phyloP scores from a whole-genome alignment of 1,140 invertebrate species.

The Bicyclus anynana region DNA sequence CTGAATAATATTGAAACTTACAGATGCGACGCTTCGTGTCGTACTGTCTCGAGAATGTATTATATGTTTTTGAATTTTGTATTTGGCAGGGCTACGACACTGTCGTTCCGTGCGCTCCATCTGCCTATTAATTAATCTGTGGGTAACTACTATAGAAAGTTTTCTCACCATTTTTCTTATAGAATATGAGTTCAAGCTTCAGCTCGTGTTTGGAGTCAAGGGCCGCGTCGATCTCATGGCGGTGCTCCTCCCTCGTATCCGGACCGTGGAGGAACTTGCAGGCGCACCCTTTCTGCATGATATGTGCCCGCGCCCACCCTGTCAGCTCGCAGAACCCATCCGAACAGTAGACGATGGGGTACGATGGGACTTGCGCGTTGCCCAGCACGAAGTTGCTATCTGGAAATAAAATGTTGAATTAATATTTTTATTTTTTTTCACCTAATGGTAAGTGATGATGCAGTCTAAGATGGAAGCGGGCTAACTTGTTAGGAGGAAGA shows the following conservation, averaged over 20 bases:
- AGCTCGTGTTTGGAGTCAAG: conserved; percentile 93
- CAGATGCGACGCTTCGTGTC: no score
- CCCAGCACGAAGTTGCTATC: conserved; percentile 99
- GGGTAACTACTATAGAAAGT: no score
- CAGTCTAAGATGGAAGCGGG: no score
- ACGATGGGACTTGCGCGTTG: conserved; percentile 94
- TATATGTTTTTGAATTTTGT: no score
- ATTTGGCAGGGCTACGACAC: no score
- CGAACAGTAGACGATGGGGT: conserved; percentile 98
- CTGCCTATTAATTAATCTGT: no score
- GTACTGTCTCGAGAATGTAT: no score
- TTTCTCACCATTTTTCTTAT: conserved; percentile 96
- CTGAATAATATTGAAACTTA: no score
- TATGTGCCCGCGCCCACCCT: conserved; percentile 94
- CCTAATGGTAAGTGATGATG: no score
- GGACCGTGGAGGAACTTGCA: conserved; percentile 97
- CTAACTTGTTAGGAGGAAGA: no score
- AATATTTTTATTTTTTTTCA: no score
- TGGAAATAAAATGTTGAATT: conserved; percentile 67
- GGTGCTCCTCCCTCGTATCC: conserved; percentile 93
- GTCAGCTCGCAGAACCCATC: conserved; percentile 99
- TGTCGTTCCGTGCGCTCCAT: no score
- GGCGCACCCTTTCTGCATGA: conserved; percentile 97
- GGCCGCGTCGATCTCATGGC: conserved; percentile 91
- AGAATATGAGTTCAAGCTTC: conserved; percentile 95